A percentile compares a stretch with the other conserved stretches of the same genome.
Evolutionary conservation across 2,797 vertebrate species (phyloP).

Genomic region (Petrocephalus schoutedeni): DNA sequence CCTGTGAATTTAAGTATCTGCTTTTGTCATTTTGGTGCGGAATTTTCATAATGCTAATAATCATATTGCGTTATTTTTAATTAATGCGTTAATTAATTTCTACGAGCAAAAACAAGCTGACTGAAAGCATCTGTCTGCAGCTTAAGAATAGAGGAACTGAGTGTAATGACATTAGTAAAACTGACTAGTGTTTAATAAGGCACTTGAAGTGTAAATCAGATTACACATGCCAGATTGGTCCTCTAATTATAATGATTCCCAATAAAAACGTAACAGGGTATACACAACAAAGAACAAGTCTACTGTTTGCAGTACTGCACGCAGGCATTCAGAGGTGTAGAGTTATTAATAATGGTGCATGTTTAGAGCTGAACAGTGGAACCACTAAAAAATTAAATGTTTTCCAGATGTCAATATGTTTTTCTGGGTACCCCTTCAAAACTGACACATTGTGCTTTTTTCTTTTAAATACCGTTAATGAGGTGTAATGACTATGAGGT

Average conservation of each 20-base stretch:
- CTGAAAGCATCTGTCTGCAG: background rate
- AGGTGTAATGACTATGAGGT: slow-evolving; percentile 32
- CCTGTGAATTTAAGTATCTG: too few relatives aligned
- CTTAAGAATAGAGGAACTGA: background rate
- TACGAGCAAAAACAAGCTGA: background rate
- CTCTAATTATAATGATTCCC: background rate
- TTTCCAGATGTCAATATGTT: slow-evolving; percentile 56
- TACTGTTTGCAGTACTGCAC: background rate
- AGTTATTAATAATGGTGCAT: slow-evolving; percentile 30
- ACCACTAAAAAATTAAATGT: slow-evolving; percentile 48
- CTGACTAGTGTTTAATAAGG: background rate
- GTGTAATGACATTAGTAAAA: background rate
- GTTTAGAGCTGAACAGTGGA: slow-evolving; percentile 49
- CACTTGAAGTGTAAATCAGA: background rate
- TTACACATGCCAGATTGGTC: background rate
- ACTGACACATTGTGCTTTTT: slow-evolving; percentile 40
- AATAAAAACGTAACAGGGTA: background rate
- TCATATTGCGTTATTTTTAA: background rate
- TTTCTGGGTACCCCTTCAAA: slow-evolving; percentile 37
- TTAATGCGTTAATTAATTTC: background rate
- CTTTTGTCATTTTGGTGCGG: background rate
- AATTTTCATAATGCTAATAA: background rate
- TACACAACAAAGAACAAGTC: background rate
- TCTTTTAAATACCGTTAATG: slow-evolving; percentile 28
- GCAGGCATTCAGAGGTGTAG: slow-evolving; percentile 16